Conservation (phyloP, 2,888 invertebrate genomes). For the Ariolimax columbianus region DNA sequence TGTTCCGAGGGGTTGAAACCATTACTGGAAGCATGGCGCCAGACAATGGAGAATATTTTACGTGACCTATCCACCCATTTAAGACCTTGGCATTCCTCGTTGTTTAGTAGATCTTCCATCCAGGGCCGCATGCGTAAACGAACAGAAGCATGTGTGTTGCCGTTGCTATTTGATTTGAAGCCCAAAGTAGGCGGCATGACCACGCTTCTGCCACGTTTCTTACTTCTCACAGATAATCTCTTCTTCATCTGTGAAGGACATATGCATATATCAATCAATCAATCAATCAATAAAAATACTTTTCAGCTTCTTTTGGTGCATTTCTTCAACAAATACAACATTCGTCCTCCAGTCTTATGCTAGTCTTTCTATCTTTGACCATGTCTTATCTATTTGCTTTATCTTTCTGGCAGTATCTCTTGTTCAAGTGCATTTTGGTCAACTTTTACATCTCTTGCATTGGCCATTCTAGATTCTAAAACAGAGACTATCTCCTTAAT, state of each 20-base stretch:
- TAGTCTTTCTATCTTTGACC: no score
- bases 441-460: no score
- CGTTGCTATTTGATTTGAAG: not conserved
- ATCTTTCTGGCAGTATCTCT: no score
- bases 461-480: no score
- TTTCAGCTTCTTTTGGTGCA: no score
- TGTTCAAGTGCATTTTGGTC: no score
- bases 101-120: constrained; percentile 64
- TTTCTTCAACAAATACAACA: no score
- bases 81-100: constrained; percentile 57
- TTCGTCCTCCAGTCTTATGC: no score
- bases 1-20: constrained; percentile 65
- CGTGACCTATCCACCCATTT: constrained; percentile 62
- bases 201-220: not conserved
- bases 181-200: constrained; percentile 22
- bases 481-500: no score
- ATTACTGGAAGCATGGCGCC: constrained; percentile 72
- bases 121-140: constrained; percentile 65
- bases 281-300: no score
- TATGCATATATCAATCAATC: no score
- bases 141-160: not conserved
- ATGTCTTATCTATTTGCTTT: no score
- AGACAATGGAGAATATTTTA: constrained; percentile 65
- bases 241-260: constrained; percentile 28
- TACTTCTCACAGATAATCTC: not conserved